Evolutionary conservation across 2,888 invertebrate genomes (phyloP), one percentile per base, ranked within the genome.

Genomic region (Dendrolimus pini): DNA sequence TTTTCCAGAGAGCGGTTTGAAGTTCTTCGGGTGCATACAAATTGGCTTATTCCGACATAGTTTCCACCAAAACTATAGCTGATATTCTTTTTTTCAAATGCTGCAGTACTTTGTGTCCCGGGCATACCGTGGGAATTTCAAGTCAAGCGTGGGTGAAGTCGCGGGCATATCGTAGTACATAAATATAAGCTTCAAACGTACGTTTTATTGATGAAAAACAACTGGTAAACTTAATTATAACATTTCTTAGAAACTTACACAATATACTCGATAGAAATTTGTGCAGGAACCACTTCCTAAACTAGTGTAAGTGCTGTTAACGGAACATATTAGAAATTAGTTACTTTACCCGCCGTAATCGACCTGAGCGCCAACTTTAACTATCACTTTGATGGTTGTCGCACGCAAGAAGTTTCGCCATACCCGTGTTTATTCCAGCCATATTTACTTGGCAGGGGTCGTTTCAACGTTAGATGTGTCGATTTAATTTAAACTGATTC

Each of bases 301-400:
- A 83, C 83, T 82, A 76, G 75, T 76, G 76, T 75, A 84, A 86
- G 80, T 85, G 83, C 82, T 80, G 81, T 82, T 87, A 83, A 82
- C 83, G 80, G 78, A 85, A 86, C 80, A 83, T 84, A 87, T 84
- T 84, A 83, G 82, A 84, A 82, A 88, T 86, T 85, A 82, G 85
- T 85, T 80, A 73, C 75, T 77, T 82, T 83, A 82, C 79, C 82
- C 76, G 76, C 80, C 71, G 73, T 83, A 82, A 87, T 84, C 83
- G 82, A 82, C 77, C 70, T 68, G 71, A 75, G 75, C 69, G 67
- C 64, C 62, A 80, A 85, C 77, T 86, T 84, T 68, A 67, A 69
- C 77, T 80, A 83, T 81, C 80, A 79, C 74, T 80, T 81, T 82
- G 78, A 83, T 80, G 75, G 71, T 65, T 67, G 69, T 30, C 60